phyloP scores from a whole-genome alignment of 2,113 vertebrate species.

The Rhegmatorhina hoffmannsi region DNA sequence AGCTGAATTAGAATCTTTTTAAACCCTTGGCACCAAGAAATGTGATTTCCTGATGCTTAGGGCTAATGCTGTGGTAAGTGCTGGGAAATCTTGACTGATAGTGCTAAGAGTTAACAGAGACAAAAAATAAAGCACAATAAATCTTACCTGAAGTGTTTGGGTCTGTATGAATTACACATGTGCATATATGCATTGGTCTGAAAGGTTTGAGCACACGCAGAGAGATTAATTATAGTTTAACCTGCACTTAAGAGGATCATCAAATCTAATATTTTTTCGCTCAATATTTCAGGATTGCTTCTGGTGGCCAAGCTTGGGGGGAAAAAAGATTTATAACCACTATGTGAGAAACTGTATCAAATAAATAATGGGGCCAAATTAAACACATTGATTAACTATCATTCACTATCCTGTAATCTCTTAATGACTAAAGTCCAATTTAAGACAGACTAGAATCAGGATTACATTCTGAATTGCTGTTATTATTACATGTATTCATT shows the following conservation, averaged over 20 bases:
- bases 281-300: constrained; percentile 5
- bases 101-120: constrained; percentile 46
- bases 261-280: constrained; percentile 18
- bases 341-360: constrained; percentile 53
- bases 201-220: not conserved
- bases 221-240: constrained; percentile 49
- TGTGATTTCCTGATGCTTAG: constrained; percentile 63
- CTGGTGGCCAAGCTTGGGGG: not conserved
- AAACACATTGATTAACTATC: constrained; percentile 71
- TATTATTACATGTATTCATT: constrained; percentile 65
- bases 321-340: constrained; percentile 45
- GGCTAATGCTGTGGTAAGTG: constrained; percentile 55
- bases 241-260: constrained; percentile 35
- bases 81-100: constrained; percentile 56
- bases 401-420: constrained; percentile 64
- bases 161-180: not conserved
- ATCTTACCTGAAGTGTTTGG: constrained; percentile 11
- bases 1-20: constrained; percentile 67
- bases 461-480: constrained; percentile 66
- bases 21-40: constrained; percentile 68
- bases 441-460: constrained; percentile 53
- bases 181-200: constrained; percentile 24
- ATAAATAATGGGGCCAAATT: constrained; percentile 72
- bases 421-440: constrained; percentile 63
- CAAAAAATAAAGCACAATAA: constrained; percentile 36